Base-by-base conservation (phyloP, 2,888 invertebrate genomes). In the Bembecia ichneumoniformis region DNA sequence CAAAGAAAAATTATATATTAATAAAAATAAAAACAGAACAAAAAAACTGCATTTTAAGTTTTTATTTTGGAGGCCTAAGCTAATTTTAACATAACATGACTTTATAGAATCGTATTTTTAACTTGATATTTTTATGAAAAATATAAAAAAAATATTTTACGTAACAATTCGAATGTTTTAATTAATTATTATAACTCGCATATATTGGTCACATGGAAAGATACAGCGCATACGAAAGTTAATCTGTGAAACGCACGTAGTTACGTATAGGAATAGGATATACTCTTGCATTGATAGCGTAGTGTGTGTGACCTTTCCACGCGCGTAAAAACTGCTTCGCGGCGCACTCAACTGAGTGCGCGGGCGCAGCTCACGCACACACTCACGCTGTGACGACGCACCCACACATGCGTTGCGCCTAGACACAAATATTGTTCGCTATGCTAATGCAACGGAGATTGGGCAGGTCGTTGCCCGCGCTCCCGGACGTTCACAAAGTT, bases 361-460 rank as follows among this genome's bases (percentile, higher is more conserved):
- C 61, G 55, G 57, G 59, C 59, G 63, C 62, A 58, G 54, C 62
- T 56, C 61, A 45, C 58, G 55, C 57, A 62, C 59, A 51, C 48
- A 47, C 58, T 35, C 49, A 49, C 49, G 14, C n/a, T 4, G 34
- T 4, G 11, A 11, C 14, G 20, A 46, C 28, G 20, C 15, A 46
- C 44, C 17, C 49, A 50, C 51, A 17, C 35, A 28, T 2, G 13
- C 9, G 20, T 14, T 13, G 20, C 4, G 16, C 15, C 13, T 77
- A 80, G 76, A 77, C 77, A 77, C 74, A 77, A 81, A 83, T 83
- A 82, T 84, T 83, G 87, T 83, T 80, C 76, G 86, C 86, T 81
- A 87, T 87, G 87, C 86, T 87, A 88, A 88, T 87, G 87, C 86
- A 76, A 75, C 77, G 77, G 86, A 87, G 87, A 88, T 87, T 87